phyloP scores from a whole-genome alignment of 2,888 invertebrate genomes.

The Lamellibrachia columna region DNA sequence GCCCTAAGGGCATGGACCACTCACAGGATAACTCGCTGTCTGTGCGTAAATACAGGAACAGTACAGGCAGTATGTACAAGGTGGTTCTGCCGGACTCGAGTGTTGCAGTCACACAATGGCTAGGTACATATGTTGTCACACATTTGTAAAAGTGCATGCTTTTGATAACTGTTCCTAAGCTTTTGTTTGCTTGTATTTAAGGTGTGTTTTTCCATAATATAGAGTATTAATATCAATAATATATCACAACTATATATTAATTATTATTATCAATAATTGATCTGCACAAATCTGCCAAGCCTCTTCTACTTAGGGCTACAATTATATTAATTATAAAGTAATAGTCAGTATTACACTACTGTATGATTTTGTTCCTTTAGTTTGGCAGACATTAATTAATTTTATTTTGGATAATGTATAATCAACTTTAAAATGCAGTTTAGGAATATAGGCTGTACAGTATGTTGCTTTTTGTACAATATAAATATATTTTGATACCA shows the following conservation, averaged over 20 bases:
- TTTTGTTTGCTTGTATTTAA: neutral
- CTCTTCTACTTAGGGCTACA: neutral
- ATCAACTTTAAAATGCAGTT: neutral
- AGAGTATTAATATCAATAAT: neutral
- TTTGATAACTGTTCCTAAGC: neutral
- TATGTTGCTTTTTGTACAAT: neutral
- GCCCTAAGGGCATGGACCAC: neutral
- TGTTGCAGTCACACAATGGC: neutral
- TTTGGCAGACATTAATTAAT: neutral
- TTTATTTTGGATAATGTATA: neutral
- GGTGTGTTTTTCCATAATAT: neutral
- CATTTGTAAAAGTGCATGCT: neutral
- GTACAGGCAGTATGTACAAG: neutral
- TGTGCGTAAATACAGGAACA: neutral
- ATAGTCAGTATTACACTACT: neutral
- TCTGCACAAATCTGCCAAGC: neutral
- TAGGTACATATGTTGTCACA: neutral
- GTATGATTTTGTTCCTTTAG: neutral
- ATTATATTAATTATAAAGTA: neutral
- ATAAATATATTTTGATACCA: neutral
- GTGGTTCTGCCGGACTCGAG: neutral
- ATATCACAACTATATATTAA: neutral
- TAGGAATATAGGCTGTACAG: neutral
- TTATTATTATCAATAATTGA: neutral
- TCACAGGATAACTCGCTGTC: neutral